These are phyloP conservation scores for Chondrilla cf. caribensis DNA, from an alignment of 37 sponge, comb jelly and placozoan species.

Conservation along the genomic window DNA sequence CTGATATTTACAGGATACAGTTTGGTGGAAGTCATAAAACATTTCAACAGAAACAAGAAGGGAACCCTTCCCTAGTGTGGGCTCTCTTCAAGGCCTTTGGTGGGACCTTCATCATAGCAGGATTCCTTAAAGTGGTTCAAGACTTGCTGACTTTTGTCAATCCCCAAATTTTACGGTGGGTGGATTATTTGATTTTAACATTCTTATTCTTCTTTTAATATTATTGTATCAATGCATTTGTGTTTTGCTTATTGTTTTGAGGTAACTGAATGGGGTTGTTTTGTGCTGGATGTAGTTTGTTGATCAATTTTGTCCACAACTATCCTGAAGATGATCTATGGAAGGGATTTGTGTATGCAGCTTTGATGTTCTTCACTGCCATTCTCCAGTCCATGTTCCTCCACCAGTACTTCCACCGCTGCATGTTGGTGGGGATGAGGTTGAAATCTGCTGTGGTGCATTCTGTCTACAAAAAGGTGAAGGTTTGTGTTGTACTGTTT, in stretches of 20 bases:
- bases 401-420: slow-evolving; percentile 80
- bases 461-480: slow-evolving; percentile 88
- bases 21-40: neutral
- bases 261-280: no score
- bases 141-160: slow-evolving; percentile 76
- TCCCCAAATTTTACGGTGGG: slow-evolving; percentile 84
- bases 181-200: neutral
- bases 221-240: neutral
- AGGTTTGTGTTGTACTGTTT: no score
- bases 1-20: neutral
- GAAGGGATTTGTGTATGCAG: slow-evolving; percentile 77
- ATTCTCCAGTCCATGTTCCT: slow-evolving; percentile 65
- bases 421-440: slow-evolving; percentile 67
- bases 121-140: slow-evolving; percentile 53
- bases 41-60: neutral
- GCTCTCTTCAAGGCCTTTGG: slow-evolving; percentile 73
- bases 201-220: neutral
- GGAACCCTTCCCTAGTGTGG: slow-evolving; percentile 59
- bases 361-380: slow-evolving; percentile 54
- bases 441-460: slow-evolving; percentile 69
- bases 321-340: slow-evolving; percentile 41
- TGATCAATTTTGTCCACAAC: slow-evolving; percentile 47
- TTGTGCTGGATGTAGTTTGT: slow-evolving; percentile 28
- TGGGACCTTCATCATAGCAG: slow-evolving; percentile 46
- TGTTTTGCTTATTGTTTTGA: neutral